A percentile compares a stretch with the other conserved stretches of the same genome.
Conservation (phyloP, 2,888 invertebrate species). For the Acanthosepion pharaonis region DNA sequence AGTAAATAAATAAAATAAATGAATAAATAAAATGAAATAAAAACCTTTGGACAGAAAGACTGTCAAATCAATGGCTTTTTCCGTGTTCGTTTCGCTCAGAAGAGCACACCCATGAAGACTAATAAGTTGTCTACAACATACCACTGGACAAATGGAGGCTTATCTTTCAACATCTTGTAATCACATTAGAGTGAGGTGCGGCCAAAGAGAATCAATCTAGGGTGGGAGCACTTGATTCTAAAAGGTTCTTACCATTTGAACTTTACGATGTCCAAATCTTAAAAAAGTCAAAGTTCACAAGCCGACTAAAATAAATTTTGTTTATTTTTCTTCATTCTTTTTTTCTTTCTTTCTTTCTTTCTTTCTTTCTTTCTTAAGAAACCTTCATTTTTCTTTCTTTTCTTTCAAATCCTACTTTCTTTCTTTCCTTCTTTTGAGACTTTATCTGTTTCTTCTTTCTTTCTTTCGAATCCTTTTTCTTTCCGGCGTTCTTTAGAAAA, state of each 20-base stretch:
- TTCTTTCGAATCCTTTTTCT: background rate
- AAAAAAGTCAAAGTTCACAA: background rate
- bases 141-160: background rate
- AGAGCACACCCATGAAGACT: background rate
- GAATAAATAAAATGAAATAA: no score
- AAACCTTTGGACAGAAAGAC: background rate
- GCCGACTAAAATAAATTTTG: no score
- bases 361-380: no score
- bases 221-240: background rate
- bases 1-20: no score
- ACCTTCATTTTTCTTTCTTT: background rate
- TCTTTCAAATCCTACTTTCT: background rate
- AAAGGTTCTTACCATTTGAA: background rate
- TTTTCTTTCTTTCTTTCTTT: no score
- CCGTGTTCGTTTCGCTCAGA: background rate
- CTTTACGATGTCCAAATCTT: background rate
- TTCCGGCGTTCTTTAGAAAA: background rate
- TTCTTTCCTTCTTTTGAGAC: no score
- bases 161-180: background rate
- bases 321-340: no score
- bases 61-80: background rate
- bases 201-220: background rate
- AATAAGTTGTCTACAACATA: background rate
- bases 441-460: no score
- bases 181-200: background rate